Percentiles rank a stretch among this genome's conserved stretches.
Conservation (phyloP, 2,797 vertebrate genomes). For the Hydrocynus forskahlii region DNA sequence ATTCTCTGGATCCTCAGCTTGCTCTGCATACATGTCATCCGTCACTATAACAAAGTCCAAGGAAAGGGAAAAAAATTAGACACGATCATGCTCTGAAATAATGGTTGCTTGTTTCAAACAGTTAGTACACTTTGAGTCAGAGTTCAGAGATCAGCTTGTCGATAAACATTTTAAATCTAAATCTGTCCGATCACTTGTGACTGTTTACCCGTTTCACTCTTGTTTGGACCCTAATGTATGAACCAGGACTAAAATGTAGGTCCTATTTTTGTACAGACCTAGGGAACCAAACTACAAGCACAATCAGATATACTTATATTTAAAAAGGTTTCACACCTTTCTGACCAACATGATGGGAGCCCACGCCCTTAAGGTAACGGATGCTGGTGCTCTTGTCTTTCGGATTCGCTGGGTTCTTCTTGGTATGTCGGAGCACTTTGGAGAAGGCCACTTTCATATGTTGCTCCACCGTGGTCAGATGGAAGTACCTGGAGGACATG, state of each 20-base stretch:
- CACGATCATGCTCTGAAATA: neutral
- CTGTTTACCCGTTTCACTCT: too few species aligned
- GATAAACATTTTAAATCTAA: too few species aligned
- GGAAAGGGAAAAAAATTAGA: neutral
- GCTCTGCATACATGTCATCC: conserved; percentile 98
- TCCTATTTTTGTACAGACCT: too few species aligned
- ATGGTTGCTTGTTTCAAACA: neutral
- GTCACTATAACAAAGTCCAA: conserved; percentile 76
- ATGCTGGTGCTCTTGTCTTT: conserved; percentile 99
- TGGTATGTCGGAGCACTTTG: conserved; percentile 96
- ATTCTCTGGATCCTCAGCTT: conserved; percentile 96
- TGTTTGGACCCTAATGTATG: too few species aligned
- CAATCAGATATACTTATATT: too few species aligned
- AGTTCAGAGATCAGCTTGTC: too few species aligned
- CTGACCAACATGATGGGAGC: conserved; percentile 88
- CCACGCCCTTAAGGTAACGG: conserved; percentile 92
- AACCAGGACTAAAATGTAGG: too few species aligned
- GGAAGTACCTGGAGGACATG: conserved; percentile 85
- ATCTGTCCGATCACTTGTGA: too few species aligned
- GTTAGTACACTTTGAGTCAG: too few species aligned
- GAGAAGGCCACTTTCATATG: conserved; percentile 99
- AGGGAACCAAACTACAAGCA: too few species aligned
- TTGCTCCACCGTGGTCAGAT: conserved; percentile 93
- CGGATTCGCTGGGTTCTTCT: conserved; percentile 95
- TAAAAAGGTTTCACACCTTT: conserved; percentile 81